A percentile compares a stretch with the other conserved stretches of the same genome.
These are phyloP conservation scores for Drosophila mercatorum DNA, from an alignment of 2,888 invertebrate genomes.

Conservation along the genomic window DNA sequence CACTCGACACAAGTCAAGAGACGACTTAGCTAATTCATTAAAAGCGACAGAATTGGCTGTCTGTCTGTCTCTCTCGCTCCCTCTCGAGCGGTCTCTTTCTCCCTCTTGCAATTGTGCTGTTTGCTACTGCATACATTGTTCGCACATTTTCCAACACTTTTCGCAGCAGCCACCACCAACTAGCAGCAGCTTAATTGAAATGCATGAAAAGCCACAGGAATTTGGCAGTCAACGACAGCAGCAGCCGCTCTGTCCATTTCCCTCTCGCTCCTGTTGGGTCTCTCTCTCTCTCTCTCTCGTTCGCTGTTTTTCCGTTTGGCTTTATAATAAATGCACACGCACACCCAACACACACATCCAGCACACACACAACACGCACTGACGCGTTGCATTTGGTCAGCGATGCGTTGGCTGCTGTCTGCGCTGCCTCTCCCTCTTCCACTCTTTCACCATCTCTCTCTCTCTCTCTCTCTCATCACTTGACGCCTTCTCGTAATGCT, in stretches of 20 bases:
- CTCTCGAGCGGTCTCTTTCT: neutral
- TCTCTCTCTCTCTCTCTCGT: neutral
- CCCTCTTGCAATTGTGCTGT: neutral
- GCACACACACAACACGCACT: conserved; percentile 38
- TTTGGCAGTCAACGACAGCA: conserved; percentile 72
- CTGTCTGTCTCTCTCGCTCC: neutral
- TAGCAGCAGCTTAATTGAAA: conserved; percentile 71
- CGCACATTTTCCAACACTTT: conserved; percentile 67
- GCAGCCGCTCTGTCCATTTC: conserved; percentile 14
- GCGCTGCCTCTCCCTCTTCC: neutral
- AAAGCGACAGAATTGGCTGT: conserved; percentile 32
- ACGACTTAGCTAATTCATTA: conserved; percentile 73
- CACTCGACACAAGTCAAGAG: conserved; percentile 21
- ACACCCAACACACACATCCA: conserved; percentile 11
- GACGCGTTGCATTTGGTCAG: conserved; percentile 58
- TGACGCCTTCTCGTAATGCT: conserved; percentile 46
- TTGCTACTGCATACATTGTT: conserved; percentile 45
- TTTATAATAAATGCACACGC: conserved; percentile 65
- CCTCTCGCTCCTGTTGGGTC: neutral
- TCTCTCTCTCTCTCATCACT: conserved; percentile 3
- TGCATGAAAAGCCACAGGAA: conserved; percentile 78
- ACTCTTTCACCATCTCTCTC: too few relatives aligned
- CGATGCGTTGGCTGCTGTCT: conserved; percentile 43
- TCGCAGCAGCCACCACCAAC: conserved; percentile 45
- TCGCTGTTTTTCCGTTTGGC: conserved; percentile 32